These are phyloP conservation scores for Callosobruchus maculatus DNA, from an alignment of 2,888 invertebrate genomes.

Conservation along the genomic window DNA sequence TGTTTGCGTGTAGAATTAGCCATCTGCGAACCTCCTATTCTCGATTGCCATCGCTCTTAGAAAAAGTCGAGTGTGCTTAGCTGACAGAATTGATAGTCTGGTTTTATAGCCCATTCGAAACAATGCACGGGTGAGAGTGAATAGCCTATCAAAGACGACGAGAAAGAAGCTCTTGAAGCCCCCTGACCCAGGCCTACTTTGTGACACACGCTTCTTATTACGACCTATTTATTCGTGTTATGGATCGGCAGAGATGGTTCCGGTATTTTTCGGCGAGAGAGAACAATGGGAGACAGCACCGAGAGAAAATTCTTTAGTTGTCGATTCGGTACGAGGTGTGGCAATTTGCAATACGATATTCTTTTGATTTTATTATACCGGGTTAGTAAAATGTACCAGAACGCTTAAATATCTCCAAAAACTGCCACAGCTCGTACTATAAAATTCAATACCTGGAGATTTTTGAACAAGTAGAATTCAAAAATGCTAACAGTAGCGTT, in stretches of 20 bases:
- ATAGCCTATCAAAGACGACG: background rate
- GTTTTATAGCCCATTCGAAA: conserved; percentile 36
- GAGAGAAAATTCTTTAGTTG: background rate
- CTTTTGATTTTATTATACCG: too few relatives aligned
- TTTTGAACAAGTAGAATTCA: too few relatives aligned
- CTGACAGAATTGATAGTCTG: conserved; percentile 28
- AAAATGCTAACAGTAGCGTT: too few relatives aligned
- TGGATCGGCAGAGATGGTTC: background rate
- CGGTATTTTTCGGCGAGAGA: background rate
- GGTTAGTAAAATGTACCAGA: too few relatives aligned
- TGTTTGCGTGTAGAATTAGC: background rate
- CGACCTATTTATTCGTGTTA: background rate
- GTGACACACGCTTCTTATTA: background rate
- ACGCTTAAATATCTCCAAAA: too few relatives aligned
- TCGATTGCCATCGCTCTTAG: background rate
- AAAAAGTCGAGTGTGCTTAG: background rate
- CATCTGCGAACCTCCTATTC: background rate
- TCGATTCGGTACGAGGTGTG: too few relatives aligned
- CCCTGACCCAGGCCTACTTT: background rate
- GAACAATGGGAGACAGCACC: background rate
- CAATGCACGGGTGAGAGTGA: conserved; percentile 21
- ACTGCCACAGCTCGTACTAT: too few relatives aligned
- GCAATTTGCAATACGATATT: too few relatives aligned
- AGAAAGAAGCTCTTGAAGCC: background rate
- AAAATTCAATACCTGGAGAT: too few relatives aligned